These are phyloP conservation scores for Pecten maximus DNA, from an alignment of 2,888 invertebrate genomes.

Conservation along the genomic window DNA sequence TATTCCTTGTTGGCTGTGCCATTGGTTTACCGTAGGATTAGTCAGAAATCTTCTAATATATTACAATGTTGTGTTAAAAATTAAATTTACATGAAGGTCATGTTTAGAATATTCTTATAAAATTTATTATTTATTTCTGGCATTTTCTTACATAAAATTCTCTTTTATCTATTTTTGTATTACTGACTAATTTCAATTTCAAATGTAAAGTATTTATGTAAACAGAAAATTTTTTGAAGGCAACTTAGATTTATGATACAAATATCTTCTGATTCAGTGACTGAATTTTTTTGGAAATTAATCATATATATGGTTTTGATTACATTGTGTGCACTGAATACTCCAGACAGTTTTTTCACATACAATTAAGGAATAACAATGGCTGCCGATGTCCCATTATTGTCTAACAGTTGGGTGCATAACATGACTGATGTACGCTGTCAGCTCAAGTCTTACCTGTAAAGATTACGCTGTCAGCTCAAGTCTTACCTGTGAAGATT, in stretches of 20 bases:
- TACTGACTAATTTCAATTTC: neutral
- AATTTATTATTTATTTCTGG: neutral
- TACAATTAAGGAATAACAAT: neutral
- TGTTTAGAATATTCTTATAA: neutral
- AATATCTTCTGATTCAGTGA: neutral
- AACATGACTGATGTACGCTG: neutral
- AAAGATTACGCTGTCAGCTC: neutral
- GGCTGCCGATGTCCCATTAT: neutral
- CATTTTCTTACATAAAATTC: neutral
- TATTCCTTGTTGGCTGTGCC: neutral
- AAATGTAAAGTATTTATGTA: neutral
- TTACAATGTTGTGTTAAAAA: neutral
- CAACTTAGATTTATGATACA: neutral
- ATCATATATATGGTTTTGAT: neutral
- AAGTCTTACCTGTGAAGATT: neutral
- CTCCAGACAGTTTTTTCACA: constrained; percentile 27
- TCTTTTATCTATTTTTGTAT: no score
- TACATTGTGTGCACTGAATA: neutral
- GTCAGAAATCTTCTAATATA: neutral
- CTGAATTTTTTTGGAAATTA: neutral
- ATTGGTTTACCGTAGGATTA: neutral
- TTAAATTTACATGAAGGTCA: neutral
- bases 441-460: neutral
- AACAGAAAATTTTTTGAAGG: neutral
- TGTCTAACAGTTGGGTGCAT: neutral